These are phyloP conservation scores for Drosophila bocqueti DNA, from an alignment of 1,140 invertebrate genomes.

Conservation along the genomic window DNA sequence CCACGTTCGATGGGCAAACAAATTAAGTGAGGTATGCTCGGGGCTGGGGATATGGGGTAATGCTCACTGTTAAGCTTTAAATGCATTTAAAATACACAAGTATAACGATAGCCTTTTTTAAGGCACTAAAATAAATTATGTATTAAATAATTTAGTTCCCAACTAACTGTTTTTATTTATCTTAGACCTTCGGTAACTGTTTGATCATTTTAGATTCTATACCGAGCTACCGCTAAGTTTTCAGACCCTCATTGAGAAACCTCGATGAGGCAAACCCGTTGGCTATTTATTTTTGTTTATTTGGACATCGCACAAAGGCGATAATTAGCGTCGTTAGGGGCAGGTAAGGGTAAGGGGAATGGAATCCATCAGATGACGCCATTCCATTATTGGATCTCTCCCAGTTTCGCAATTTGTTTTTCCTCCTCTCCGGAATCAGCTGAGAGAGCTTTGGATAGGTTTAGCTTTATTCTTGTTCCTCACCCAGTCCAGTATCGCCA, in stretches of 20 bases:
- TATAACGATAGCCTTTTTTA: neutral
- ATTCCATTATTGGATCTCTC: constrained; percentile 25
- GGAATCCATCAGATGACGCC: constrained; percentile 31
- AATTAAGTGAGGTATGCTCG: constrained; percentile 25
- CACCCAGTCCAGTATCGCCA: constrained; percentile 2
- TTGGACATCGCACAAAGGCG: constrained; percentile 29
- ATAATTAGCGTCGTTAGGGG: constrained; percentile 34
- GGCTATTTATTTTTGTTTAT: constrained; percentile 38
- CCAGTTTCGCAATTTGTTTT: constrained; percentile 9
- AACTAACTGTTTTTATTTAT: neutral
- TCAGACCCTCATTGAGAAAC: constrained; percentile 22
- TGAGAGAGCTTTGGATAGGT: constrained; percentile 33
- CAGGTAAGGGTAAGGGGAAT: neutral
- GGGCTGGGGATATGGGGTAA: neutral
- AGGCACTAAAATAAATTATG: neutral
- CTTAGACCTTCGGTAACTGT: constrained; percentile 8
- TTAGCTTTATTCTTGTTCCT: constrained; percentile 31
- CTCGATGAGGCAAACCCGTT: constrained; percentile 27
- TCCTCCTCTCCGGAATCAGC: constrained; percentile 16
- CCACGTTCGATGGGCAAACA: constrained; percentile 38
- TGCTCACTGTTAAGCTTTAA: neutral
- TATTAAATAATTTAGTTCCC: neutral
- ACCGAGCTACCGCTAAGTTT: constrained; percentile 14
- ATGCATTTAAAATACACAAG: neutral
- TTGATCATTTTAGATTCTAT: constrained; percentile 13